Conservation (phyloP, 2,888 invertebrate species). For the Apocheima hispidaria region DNA sequence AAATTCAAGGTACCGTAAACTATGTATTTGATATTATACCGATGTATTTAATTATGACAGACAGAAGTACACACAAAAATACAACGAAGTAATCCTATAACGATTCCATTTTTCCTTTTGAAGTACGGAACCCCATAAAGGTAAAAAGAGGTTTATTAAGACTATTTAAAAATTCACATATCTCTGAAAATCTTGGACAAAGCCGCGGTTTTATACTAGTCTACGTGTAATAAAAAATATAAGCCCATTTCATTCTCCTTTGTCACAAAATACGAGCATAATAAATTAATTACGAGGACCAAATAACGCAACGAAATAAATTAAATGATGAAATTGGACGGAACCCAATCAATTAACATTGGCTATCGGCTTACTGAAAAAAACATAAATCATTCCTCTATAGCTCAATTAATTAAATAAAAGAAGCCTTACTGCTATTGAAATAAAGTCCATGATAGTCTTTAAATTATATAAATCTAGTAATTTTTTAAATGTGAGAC, state of each 20-base stretch:
- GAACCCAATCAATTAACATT: slow-evolving; percentile 25
- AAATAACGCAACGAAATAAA: slow-evolving; percentile 6
- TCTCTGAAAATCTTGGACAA: no score
- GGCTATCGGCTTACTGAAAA: slow-evolving; percentile 18
- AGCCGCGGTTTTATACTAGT: no score
- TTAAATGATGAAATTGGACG: slow-evolving; percentile 20
- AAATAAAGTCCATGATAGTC: not conserved
- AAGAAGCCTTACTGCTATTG: not conserved
- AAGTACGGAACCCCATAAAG: no score
- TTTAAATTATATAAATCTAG: not conserved
- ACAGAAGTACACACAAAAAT: no score
- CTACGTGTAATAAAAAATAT: no score
- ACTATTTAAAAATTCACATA: no score
- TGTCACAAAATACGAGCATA: not conserved
- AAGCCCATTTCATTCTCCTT: not conserved
- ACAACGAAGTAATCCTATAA: no score
- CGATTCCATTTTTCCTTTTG: no score
- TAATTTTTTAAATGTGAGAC: slow-evolving; percentile 9
- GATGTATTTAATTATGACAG: no score
- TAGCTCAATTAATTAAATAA: not conserved
- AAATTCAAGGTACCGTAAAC: no score
- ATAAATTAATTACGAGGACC: not conserved
- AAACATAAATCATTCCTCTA: slow-evolving; percentile 15
- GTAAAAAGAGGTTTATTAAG: no score
- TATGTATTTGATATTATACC: no score